Evolutionary conservation across 2,113 vertebrate species (phyloP), one percentile per base, ranked within the genome.

Genomic region (mouse (Mus musculus)): DNA sequence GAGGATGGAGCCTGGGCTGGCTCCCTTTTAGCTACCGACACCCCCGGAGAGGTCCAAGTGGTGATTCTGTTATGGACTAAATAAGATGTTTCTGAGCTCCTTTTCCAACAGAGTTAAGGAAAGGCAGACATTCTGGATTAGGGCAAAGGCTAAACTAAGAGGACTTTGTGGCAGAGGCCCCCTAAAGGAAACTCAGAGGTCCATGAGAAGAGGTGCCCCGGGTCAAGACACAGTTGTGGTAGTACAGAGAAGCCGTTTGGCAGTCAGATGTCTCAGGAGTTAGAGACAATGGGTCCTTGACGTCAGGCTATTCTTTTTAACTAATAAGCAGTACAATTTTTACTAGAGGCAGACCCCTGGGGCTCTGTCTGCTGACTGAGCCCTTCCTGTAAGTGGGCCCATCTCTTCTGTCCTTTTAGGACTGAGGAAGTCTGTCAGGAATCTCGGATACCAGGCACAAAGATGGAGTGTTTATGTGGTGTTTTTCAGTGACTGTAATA

Each of bases 401-500:
- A 12, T 85, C 49, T 11, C 10, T 71, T 39, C 78, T 87, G 67
- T 42, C 49, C 93, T 95, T 17, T n/a, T 17, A 88, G 63, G 36
- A 93, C 42, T 24, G 36, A 93, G 82, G 26, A 56, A 59, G 24
- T 63, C 19, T 93, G 12, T 26, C 80, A 86, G 42, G 30, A 49
- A 39, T 92, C 46, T 72, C 77, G 4, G 4, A 73, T 46, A 42
- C 46, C 65, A 59, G 59, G 81, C 6, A 24, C 65, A 95, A 87
- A 52, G 33, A 87, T 86, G n/a, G 54, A 84, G 17, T 90, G 69
- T 63, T 84, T 97, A 42, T 49, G 93, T 1, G 5, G 9, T 89
- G 36, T 26, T 92, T 78, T 92, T 82, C 91, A 95, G 90, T 88
- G 93, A 91, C 67, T 67, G 56, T 96, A 46, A 61, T 61, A 88